Conservation (phyloP, 2,113 vertebrate genomes). For the Tetrao urogallus region DNA sequence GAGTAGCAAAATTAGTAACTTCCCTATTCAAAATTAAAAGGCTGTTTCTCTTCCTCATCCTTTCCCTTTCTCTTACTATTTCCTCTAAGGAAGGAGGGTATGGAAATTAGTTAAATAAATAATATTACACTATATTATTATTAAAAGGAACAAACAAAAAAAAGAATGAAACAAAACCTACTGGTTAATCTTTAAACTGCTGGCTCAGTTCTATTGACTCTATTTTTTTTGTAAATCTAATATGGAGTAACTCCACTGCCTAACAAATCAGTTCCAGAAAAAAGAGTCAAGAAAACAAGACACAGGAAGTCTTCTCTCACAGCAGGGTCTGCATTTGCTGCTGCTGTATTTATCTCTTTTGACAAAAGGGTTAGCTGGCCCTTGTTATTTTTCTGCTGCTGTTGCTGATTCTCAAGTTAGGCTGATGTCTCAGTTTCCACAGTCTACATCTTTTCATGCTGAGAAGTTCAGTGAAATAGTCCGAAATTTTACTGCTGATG, state of each 20-base stretch:
- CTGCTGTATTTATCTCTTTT: conserved; percentile 21
- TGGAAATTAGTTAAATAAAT: not conserved
- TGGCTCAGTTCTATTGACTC: not conserved
- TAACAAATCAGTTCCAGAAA: conserved; percentile 20
- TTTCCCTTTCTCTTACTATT: not conserved
- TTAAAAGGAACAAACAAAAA: not conserved
- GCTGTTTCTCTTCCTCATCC: not conserved
- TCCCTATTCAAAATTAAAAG: not conserved
- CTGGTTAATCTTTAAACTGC: not conserved
- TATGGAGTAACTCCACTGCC: not conserved
- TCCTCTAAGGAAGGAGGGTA: not conserved
- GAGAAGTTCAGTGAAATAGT: conserved; percentile 19
- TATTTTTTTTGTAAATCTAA: conserved; percentile 18
- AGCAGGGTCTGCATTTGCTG: not conserved
- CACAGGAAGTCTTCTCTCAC: not conserved
- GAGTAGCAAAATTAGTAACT: not conserved
- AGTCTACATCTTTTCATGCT: conserved; percentile 21
- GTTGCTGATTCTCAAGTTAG: conserved; percentile 47
- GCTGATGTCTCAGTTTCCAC: conserved; percentile 12
- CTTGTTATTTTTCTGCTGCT: conserved; percentile 51
- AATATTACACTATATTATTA: too few species aligned
- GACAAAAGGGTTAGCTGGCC: conserved; percentile 24
- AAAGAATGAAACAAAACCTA: not conserved
- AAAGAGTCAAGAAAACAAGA: not conserved
- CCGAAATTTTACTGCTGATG: not conserved